Evolutionary conservation across 2,888 invertebrate species (phyloP).

Genomic region (Megaustenia siamemsis): DNA sequence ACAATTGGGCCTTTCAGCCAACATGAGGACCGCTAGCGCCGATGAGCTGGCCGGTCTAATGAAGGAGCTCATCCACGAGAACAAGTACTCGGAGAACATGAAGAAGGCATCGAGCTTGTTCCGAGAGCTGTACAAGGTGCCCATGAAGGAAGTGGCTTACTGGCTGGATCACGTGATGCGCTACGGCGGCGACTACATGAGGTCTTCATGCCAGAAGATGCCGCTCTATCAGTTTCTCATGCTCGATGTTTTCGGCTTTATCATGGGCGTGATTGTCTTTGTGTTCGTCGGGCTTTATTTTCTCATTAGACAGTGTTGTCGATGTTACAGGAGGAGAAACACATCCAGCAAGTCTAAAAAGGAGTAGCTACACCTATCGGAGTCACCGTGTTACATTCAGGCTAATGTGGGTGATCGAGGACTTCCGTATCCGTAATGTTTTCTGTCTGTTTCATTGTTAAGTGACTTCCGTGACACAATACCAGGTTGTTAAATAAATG

Average conservation of each 20-base stretch:
- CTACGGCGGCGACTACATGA: constrained; percentile 65
- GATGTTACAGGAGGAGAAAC: background rate
- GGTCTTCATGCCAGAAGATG: constrained; percentile 61
- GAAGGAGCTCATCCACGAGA: constrained; percentile 4
- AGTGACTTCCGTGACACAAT: too few species aligned
- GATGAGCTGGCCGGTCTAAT: background rate
- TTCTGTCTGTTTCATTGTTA: too few species aligned
- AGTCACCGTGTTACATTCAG: too few species aligned
- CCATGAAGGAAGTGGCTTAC: constrained; percentile 63
- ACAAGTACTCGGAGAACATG: constrained; percentile 49
- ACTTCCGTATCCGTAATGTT: too few species aligned
- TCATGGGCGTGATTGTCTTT: constrained; percentile 27
- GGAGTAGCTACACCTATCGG: too few species aligned
- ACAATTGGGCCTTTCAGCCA: constrained; percentile 31
- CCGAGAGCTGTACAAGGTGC: constrained; percentile 54
- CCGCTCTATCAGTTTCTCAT: constrained; percentile 65
- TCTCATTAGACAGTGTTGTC: background rate
- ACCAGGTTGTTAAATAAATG: too few species aligned
- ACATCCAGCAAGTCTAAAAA: background rate
- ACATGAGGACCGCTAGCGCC: constrained; percentile 12
- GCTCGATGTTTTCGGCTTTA: constrained; percentile 61
- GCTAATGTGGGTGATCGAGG: too few species aligned
- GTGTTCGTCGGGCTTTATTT: background rate
- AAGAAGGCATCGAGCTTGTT: constrained; percentile 49
- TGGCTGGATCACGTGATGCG: constrained; percentile 70